These are phyloP conservation scores for Epizoanthus ramosus DNA, from an alignment of 92 coral and sea anemone species.

Conservation along the genomic window DNA sequence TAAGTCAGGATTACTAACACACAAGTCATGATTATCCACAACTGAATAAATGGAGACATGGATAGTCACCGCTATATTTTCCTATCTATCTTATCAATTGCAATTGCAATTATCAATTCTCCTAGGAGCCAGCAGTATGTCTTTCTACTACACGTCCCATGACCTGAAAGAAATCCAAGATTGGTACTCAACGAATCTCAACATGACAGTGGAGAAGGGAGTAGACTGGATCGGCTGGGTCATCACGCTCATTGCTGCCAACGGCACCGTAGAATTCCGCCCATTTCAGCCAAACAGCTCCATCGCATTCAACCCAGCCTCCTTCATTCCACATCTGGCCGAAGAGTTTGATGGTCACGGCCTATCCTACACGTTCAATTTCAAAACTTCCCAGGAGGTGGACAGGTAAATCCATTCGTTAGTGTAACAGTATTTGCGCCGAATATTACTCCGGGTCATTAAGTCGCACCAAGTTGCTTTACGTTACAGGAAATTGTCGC, in stretches of 20 bases:
- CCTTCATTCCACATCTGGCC: constrained; percentile 48
- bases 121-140: constrained; percentile 55
- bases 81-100: neutral
- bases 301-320: constrained; percentile 48
- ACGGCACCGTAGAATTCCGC: constrained; percentile 53
- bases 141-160: constrained; percentile 47
- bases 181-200: constrained; percentile 42
- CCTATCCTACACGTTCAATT: constrained; percentile 56
- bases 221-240: constrained; percentile 47
- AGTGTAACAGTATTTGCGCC: neutral
- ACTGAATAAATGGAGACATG: too few species aligned
- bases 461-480: too few species aligned
- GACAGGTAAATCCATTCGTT: constrained; percentile 28
- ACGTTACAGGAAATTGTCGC: too few species aligned
- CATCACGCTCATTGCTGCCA: constrained; percentile 48
- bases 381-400: constrained; percentile 42
- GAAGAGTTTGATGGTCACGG: constrained; percentile 60
- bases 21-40: too few species aligned
- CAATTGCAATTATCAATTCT: too few species aligned
- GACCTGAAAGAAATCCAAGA: constrained; percentile 29
- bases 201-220: constrained; percentile 39
- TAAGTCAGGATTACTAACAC: too few species aligned
- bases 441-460: too few species aligned
- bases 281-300: constrained; percentile 39
- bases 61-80: too few species aligned